A percentile compares a stretch with the other conserved stretches of the same genome.
Conservation (phyloP, 2,888 invertebrate species). For the Eudemis profundana region DNA sequence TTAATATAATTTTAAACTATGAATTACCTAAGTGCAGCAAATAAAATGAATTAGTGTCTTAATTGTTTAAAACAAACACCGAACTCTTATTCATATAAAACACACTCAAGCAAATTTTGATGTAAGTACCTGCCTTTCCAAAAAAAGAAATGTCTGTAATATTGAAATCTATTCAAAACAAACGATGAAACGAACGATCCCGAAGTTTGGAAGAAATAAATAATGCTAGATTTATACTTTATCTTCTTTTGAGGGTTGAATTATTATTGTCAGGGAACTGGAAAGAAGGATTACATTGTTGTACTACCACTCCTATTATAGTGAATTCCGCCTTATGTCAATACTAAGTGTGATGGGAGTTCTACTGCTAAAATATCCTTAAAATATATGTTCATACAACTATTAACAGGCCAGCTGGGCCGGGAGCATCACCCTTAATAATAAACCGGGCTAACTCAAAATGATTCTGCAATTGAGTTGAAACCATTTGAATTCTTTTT, state of each 20-base stretch:
- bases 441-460: too few relatives aligned
- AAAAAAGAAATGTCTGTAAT: too few relatives aligned
- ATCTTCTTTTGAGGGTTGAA: not conserved
- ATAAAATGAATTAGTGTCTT: not conserved
- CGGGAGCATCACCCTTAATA: too few relatives aligned
- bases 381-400: not conserved
- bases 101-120: not conserved
- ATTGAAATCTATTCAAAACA: too few relatives aligned
- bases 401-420: not conserved
- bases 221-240: not conserved
- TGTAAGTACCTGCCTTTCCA: not conserved
- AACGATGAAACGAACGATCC: too few relatives aligned
- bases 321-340: not conserved
- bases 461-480: too few relatives aligned
- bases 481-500: too few relatives aligned
- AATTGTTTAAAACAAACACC: not conserved
- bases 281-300: too few relatives aligned
- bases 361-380: not conserved
- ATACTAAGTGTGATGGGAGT: conserved; percentile 15
- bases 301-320: not conserved
- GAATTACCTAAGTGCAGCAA: conserved; percentile 18
- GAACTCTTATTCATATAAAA: not conserved
- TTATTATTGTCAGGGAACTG: not conserved
- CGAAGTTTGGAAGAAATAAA: too few relatives aligned
- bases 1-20: too few relatives aligned